Percentiles rank a stretch among this genome's conserved stretches.
Evolutionary conservation across 2,113 vertebrate species (phyloP).

Genomic region (Ammospiza caudacuta): DNA sequence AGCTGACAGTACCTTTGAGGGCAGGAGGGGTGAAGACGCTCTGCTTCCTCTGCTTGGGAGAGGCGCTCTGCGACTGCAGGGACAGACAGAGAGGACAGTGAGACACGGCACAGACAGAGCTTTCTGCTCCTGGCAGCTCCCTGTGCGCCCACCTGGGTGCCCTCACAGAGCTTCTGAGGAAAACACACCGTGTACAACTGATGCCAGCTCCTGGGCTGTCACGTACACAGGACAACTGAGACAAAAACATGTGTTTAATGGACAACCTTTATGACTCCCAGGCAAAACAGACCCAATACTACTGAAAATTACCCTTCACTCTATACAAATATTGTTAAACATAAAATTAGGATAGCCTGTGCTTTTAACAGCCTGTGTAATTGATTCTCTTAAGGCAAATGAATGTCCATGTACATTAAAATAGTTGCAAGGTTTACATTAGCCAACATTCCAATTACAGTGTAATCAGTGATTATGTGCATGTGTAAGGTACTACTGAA

Average conservation of each 20-base stretch:
- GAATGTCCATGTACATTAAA: background rate
- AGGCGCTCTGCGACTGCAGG: conserved; percentile 74
- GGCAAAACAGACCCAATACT: background rate
- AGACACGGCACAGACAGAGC: accelerated
- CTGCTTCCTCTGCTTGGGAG: conserved; percentile 89
- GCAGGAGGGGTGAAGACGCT: conserved; percentile 84
- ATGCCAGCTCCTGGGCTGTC: background rate
- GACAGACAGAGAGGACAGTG: background rate
- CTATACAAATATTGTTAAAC: background rate
- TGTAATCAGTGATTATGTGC: background rate
- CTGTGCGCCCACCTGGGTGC: background rate
- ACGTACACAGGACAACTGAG: background rate
- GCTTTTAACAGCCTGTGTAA: background rate
- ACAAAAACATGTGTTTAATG: background rate
- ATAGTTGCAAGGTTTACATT: background rate
- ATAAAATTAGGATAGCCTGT: background rate
- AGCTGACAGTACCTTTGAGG: conserved; percentile 87
- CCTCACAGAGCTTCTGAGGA: background rate
- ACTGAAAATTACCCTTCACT: background rate
- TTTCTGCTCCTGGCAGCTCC: background rate
- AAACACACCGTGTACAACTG: accelerated
- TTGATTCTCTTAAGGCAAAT: background rate
- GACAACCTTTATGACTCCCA: background rate
- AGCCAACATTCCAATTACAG: background rate
- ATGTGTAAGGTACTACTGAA: background rate